phyloP scores from a whole-genome alignment of 2,888 invertebrate species.

The Nomada fabriciana region DNA sequence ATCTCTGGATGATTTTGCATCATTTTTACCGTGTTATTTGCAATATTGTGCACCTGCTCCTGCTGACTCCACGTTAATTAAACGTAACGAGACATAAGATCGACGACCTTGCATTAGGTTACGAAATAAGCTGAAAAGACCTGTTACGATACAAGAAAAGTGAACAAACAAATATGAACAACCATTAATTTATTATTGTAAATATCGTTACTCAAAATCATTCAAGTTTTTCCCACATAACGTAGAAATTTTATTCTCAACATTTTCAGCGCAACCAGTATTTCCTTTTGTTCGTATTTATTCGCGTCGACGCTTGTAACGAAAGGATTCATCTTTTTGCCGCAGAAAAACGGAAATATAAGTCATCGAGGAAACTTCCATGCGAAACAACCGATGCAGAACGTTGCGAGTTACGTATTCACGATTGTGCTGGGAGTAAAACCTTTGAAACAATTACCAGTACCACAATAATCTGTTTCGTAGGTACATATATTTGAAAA shows the following conservation, averaged over 20 bases:
- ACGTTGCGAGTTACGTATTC: slow-evolving; percentile 33
- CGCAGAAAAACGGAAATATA: slow-evolving; percentile 44
- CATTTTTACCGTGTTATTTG: slow-evolving; percentile 12
- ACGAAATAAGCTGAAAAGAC: slow-evolving; percentile 8
- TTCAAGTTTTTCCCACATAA: neutral
- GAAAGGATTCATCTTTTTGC: slow-evolving; percentile 13
- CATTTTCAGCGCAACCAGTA: neutral
- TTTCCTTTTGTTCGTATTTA: neutral
- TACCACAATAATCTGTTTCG: neutral
- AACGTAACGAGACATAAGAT: slow-evolving; percentile 13
- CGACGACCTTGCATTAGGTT: slow-evolving; percentile 21
- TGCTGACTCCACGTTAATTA: slow-evolving; percentile 23
- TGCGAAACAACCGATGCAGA: slow-evolving; percentile 49
- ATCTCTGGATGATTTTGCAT: slow-evolving; percentile 13
- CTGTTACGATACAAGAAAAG: neutral
- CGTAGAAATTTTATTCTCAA: neutral
- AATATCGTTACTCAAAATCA: neutral
- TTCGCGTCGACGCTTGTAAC: slow-evolving; percentile 12
- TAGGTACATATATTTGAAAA: neutral
- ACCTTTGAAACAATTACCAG: neutral
- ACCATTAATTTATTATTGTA: neutral
- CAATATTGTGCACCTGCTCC: neutral
- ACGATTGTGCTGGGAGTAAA: neutral
- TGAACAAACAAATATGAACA: neutral
- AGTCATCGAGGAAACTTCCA: slow-evolving; percentile 42